Evolutionary conservation across 2,113 vertebrate species (phyloP).

Genomic region (Ictalurus punctatus): DNA sequence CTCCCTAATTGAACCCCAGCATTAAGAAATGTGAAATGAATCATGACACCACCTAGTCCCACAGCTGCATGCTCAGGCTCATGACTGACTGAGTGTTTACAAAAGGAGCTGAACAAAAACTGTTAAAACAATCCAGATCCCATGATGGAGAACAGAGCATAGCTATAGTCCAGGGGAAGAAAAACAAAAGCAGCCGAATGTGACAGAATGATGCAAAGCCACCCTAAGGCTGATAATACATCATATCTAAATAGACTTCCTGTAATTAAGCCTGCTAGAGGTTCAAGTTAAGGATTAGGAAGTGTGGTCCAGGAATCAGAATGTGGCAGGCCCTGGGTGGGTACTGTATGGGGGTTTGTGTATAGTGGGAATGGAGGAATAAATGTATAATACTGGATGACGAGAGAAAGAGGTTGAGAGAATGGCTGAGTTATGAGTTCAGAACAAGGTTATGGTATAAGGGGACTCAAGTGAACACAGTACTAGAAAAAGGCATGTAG

Average conservation of each 20-base stretch:
- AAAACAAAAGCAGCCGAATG: conserved; percentile 52
- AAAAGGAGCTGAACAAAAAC: conserved; percentile 56
- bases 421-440: conserved; percentile 14
- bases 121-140: conserved; percentile 59
- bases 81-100: conserved; percentile 55
- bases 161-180: conserved; percentile 49
- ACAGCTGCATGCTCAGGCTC: not conserved
- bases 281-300: conserved; percentile 40
- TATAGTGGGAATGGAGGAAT: not conserved
- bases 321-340: not conserved
- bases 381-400: conserved; percentile 7
- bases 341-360: not conserved
- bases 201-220: conserved; percentile 53
- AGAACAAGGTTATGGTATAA: not conserved
- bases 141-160: conserved; percentile 59
- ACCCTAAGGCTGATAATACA: conserved; percentile 57
- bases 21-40: conserved; percentile 15
- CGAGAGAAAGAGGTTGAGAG: not conserved
- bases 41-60: not conserved
- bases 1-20: conserved; percentile 19
- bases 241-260: conserved; percentile 65
- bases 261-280: conserved; percentile 57
- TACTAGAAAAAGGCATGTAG: not conserved
- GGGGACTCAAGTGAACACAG: not conserved
- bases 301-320: conserved; percentile 34